Conservation (phyloP, 2,113 vertebrate genomes). For the Acanthisitta chloris region DNA sequence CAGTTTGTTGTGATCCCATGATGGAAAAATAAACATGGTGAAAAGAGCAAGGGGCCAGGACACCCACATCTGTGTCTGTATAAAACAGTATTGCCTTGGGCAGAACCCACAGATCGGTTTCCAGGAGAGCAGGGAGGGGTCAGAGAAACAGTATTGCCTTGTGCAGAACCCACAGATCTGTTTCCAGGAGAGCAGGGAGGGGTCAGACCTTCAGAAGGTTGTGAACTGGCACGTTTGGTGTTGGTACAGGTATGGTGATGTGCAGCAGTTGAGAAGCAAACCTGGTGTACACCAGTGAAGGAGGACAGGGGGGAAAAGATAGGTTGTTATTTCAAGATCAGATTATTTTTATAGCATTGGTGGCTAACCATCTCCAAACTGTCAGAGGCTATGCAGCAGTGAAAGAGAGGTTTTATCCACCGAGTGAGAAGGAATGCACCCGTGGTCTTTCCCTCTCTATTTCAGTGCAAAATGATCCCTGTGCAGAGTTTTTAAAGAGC, state of each 20-base stretch:
- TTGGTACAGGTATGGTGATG: neutral
- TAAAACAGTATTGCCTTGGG: neutral
- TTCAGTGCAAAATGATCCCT: neutral
- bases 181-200: neutral
- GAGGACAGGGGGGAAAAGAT: neutral
- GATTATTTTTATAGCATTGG: neutral
- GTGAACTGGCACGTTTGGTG: neutral
- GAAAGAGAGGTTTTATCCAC: neutral
- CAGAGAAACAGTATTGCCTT: neutral
- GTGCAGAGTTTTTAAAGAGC: neutral
- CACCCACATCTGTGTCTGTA: neutral
- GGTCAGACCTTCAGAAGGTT: neutral
- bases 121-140: neutral
- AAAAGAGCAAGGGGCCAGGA: neutral
- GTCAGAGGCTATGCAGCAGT: neutral
- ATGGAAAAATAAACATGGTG: constrained; percentile 16
- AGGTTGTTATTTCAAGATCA: constrained; percentile 8
- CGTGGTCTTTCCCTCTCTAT: neutral
- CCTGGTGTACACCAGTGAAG: neutral
- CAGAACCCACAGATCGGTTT: neutral
- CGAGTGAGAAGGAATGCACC: neutral
- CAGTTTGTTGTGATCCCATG: neutral
- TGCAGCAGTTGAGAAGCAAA: neutral
- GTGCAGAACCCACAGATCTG: neutral
- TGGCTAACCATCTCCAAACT: neutral